Conservation (phyloP, 2,113 vertebrate genomes). For the Illadopsis cleaveri region DNA sequence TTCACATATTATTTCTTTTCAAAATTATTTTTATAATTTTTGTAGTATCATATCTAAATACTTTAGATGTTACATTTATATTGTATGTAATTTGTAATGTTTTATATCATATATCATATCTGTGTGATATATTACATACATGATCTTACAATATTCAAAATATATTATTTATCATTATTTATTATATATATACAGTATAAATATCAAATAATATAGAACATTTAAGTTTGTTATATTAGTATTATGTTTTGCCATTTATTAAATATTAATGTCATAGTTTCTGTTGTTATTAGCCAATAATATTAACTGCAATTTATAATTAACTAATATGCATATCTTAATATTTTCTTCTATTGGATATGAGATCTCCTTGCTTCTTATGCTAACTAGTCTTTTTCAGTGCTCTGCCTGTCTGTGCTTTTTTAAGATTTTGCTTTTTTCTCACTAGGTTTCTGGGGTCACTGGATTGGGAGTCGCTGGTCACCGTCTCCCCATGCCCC, state of each 20-base stretch:
- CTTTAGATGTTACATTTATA: background rate
- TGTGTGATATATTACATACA: too few relatives aligned
- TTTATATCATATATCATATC: background rate
- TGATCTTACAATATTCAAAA: background rate
- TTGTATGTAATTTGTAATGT: background rate
- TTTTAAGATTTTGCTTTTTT: background rate
- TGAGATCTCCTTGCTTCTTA: background rate
- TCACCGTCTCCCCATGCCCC: fast-evolving
- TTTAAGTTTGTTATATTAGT: background rate
- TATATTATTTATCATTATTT: background rate
- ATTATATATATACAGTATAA: background rate
- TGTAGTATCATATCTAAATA: background rate
- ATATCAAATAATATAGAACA: background rate
- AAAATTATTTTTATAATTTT: background rate
- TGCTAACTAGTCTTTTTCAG: background rate
- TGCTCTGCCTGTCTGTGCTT: background rate
- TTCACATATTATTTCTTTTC: background rate
- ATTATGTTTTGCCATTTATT: background rate
- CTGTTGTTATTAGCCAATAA: background rate
- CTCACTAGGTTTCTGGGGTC: background rate
- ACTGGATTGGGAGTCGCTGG: too few relatives aligned
- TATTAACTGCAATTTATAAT: background rate
- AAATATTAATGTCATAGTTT: background rate
- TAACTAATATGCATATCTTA: background rate
- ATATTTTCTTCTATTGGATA: background rate